A percentile compares a stretch with the other conserved stretches of the same genome.
Conservation (phyloP, 2,113 vertebrate genomes). For the Cinclus mexicanus region DNA sequence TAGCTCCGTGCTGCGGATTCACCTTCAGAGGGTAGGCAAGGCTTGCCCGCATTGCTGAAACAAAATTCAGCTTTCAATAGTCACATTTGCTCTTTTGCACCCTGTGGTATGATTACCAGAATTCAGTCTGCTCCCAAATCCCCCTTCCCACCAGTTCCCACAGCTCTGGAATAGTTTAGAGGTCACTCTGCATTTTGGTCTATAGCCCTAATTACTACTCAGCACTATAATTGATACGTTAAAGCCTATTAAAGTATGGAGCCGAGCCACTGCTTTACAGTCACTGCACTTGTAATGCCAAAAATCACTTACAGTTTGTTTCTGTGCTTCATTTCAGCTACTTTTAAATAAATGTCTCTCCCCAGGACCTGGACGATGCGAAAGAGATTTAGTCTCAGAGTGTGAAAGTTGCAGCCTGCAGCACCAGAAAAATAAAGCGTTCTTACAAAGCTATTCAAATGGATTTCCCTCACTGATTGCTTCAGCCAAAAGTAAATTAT, state of each 20-base stretch:
- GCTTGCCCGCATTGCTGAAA: not conserved
- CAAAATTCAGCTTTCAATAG: not conserved
- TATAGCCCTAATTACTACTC: constrained; percentile 54
- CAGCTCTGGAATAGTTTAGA: not conserved
- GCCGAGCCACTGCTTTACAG: constrained; percentile 48
- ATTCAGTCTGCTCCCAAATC: constrained; percentile 30
- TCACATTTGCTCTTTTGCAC: not conserved
- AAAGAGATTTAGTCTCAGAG: constrained; percentile 45
- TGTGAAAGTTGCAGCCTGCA: constrained; percentile 58
- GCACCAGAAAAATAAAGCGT: constrained; percentile 38
- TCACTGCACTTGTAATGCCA: constrained; percentile 56
- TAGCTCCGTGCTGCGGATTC: not conserved
- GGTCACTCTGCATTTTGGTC: constrained; percentile 48
- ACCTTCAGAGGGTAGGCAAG: not conserved
- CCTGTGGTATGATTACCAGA: not conserved
- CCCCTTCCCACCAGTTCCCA: constrained; percentile 23
- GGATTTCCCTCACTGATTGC: constrained; percentile 49
- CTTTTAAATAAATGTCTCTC: constrained; percentile 58
- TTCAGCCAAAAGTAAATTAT: constrained; percentile 56
- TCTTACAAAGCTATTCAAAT: constrained; percentile 56
- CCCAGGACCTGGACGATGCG: constrained; percentile 12
- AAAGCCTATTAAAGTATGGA: constrained; percentile 70
- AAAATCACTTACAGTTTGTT: constrained; percentile 67
- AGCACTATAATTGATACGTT: constrained; percentile 62
- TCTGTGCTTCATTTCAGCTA: constrained; percentile 52